Evolutionary conservation across 2,113 vertebrate species (phyloP).

Genomic region (Channa maculata): DNA sequence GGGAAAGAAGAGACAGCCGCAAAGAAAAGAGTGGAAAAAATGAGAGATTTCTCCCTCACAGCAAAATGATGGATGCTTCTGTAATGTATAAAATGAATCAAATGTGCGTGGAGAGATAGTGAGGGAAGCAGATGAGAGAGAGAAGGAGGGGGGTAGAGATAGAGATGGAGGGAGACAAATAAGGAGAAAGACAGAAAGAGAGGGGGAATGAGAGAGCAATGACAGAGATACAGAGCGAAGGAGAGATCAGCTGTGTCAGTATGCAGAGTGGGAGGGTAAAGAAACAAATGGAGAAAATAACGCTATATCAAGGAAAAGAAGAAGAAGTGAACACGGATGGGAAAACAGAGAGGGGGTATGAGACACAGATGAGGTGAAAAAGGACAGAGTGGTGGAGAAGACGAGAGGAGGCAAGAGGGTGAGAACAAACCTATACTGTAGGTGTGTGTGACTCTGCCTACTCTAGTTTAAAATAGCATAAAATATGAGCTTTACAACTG

Average conservation of each 20-base stretch:
- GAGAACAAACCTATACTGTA: conserved; percentile 12
- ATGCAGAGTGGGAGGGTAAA: conserved; percentile 67
- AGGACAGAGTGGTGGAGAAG: conserved; percentile 35
- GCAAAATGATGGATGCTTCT: conserved; percentile 68
- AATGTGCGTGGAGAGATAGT: conserved; percentile 73
- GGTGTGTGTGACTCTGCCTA: conserved; percentile 33
- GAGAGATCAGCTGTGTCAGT: conserved; percentile 56
- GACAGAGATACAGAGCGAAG: conserved; percentile 31
- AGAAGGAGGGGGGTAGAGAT: conserved; percentile 38
- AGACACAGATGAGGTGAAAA: conserved; percentile 45
- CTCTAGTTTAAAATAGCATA: conserved; percentile 36
- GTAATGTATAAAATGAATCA: conserved; percentile 79
- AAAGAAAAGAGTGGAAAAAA: conserved; percentile 30
- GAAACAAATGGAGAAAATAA: conserved; percentile 68
- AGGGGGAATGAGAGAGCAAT: conserved; percentile 44
- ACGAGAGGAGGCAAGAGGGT: conserved; percentile 1
- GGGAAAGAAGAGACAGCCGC: conserved; percentile 32
- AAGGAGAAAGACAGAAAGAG: conserved; percentile 30
- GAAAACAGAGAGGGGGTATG: conserved; percentile 16
- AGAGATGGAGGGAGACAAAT: conserved; percentile 19
- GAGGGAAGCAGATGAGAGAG: conserved; percentile 57
- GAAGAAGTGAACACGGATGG: conserved; percentile 33
- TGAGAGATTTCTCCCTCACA: conserved; percentile 46
- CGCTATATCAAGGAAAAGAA: conserved; percentile 32
- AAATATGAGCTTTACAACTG: conserved; percentile 42